Evolutionary conservation across 2,888 invertebrate genomes (phyloP), one percentile per base, ranked within the genome.

Genomic region (Dusona sp.): DNA sequence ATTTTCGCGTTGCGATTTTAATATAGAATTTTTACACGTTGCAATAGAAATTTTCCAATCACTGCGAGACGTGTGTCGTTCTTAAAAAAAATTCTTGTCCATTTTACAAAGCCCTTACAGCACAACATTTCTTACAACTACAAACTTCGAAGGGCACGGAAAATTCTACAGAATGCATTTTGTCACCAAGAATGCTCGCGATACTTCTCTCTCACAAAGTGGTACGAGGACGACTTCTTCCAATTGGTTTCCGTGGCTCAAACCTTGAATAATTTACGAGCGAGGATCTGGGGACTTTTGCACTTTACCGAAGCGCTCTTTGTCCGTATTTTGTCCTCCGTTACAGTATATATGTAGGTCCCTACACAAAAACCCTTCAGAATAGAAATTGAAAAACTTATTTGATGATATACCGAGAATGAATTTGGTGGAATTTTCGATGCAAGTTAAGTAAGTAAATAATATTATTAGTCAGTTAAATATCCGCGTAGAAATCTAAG

Each of bases 221-320:
- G 82, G 61, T 79, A 87, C 87, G 85, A 87, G 87, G 87, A 85
- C 87, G 79, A 75, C 85, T 42, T 79, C 82, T 87, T 82, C 54
- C 73, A 68, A 36, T 67, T 45, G 57, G 22, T 84, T 84, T 77
- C 80, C 80, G 80, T 77, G 61, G 16, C 3, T 25, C 25, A 48
- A 48, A 38, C 82, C 83, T 85, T 78, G 78, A 73, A 65, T 61
- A 57, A 33, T 33, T 22, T 4, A 33, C 45, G 16, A 54, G 4
- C 25, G 9, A 73, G 25, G 22, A 73, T 29, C 70, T 29, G 22
- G 48, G 7, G n/a, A n/a, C 36, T 64, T 19, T 64, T 16, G 19
- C 16, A 25, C 25, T 13, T 9, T 13, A 29, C 0, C 57, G 22
- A 25, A 29, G 3, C 4, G 16, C 2, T 16, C 6, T 29, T 61